Evolutionary conservation across 2,888 invertebrate genomes (phyloP).

Genomic region (Agriotes lineatus): DNA sequence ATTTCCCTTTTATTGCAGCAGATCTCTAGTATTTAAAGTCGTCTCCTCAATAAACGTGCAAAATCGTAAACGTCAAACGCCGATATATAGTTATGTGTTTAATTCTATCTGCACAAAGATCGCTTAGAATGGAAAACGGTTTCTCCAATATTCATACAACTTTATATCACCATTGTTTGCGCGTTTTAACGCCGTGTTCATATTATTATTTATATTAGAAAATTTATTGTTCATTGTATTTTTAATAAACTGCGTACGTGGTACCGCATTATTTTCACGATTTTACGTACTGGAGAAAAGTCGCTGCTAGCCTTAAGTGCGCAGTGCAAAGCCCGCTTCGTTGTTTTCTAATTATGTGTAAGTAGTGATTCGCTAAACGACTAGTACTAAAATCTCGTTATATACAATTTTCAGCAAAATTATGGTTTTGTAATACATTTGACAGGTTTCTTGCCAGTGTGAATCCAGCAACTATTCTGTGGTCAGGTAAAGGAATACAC

Average conservation of each 20-base stretch:
- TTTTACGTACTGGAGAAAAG: conserved; percentile 11
- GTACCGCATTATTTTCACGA: conserved; percentile 29
- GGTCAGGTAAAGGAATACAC: too few species aligned
- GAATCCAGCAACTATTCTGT: too few species aligned
- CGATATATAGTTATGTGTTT: conserved; percentile 24
- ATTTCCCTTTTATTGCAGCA: not conserved
- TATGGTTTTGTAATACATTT: too few species aligned
- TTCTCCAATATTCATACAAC: conserved; percentile 35
- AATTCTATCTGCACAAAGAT: conserved; percentile 19
- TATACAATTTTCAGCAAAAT: too few species aligned
- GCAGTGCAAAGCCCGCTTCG: too few species aligned
- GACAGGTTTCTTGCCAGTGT: too few species aligned
- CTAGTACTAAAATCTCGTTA: too few species aligned
- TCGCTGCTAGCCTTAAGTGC: not conserved
- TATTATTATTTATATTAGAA: conserved; percentile 38
- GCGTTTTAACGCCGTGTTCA: conserved; percentile 31
- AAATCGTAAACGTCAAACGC: conserved; percentile 38
- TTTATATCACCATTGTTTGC: conserved; percentile 37
- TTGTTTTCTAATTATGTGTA: too few species aligned
- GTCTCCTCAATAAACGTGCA: conserved; percentile 22
- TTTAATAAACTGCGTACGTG: conserved; percentile 38
- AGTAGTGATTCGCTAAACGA: too few species aligned
- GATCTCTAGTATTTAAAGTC: conserved; percentile 16
- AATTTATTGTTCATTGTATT: conserved; percentile 41
- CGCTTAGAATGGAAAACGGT: conserved; percentile 24